Conservation (phyloP, 2,113 vertebrate species). For the Pygathrix nemaeus region DNA sequence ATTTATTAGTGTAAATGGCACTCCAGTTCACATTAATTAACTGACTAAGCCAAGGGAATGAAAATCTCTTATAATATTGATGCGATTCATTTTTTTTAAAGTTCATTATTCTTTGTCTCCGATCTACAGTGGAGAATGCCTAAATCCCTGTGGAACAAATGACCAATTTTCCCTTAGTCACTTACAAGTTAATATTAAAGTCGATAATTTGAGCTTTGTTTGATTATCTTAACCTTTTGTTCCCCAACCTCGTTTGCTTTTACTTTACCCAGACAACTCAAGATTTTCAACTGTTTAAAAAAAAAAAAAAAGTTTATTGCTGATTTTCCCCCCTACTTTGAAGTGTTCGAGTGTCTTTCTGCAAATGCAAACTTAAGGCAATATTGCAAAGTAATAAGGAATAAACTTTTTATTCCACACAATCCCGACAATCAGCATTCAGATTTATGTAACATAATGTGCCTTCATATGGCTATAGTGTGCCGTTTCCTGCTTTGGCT, state of each 20-base stretch:
- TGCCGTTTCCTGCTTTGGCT: slow-evolving; percentile 20
- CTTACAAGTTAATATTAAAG: slow-evolving; percentile 46
- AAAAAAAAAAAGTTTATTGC: background rate
- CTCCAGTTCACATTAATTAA: slow-evolving; percentile 20
- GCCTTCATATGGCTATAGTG: background rate
- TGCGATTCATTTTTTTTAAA: background rate
- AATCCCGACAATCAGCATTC: background rate
- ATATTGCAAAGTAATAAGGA: background rate
- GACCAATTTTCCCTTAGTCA: slow-evolving; percentile 40
- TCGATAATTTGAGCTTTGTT: slow-evolving; percentile 14
- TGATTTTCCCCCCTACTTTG: background rate
- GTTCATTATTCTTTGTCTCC: background rate
- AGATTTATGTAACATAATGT: background rate
- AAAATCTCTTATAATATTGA: slow-evolving; percentile 26
- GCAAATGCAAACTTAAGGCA: slow-evolving; percentile 3
- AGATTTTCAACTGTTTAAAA: slow-evolving; percentile 37
- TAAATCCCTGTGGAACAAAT: background rate
- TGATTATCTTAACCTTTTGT: background rate
- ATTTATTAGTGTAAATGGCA: slow-evolving; percentile 5
- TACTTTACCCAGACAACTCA: background rate
- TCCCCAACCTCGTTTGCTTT: background rate
- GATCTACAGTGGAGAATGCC: background rate
- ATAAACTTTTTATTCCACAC: background rate
- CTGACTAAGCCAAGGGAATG: slow-evolving; percentile 38
- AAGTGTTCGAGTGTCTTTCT: background rate